These are phyloP conservation scores for Cyanoliseus patagonus DNA, from an alignment of 2,113 vertebrate species.

Conservation along the genomic window DNA sequence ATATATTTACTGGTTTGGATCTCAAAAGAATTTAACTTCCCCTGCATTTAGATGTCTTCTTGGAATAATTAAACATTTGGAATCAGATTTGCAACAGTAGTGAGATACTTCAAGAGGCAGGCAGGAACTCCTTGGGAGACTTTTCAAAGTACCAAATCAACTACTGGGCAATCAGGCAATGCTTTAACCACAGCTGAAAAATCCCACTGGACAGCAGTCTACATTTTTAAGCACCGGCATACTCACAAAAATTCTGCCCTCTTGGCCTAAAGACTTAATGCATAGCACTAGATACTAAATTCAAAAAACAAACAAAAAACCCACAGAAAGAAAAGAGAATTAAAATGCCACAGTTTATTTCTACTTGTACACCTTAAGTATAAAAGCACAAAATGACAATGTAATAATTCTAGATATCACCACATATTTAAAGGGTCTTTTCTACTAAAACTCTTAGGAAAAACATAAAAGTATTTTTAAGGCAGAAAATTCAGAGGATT, in stretches of 20 bases:
- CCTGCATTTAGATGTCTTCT: neutral
- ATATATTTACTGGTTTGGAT: neutral
- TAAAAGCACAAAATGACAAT: neutral
- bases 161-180: neutral
- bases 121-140: neutral
- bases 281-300: neutral
- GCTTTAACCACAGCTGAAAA: neutral
- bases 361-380: neutral
- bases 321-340: neutral
- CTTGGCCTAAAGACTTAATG: neutral
- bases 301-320: neutral
- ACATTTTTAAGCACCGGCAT: neutral
- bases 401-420: neutral
- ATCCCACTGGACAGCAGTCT: neutral
- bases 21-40: neutral
- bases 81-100: neutral
- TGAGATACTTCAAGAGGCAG: neutral
- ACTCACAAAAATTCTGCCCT: neutral
- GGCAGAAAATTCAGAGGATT: slow-evolving; percentile 7
- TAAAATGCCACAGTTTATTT: neutral
- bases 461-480: neutral
- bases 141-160: neutral
- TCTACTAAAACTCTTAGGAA: neutral
- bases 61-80: neutral
- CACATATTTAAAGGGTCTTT: neutral